A percentile compares a stretch with the other conserved stretches of the same genome.
phyloP scores from a whole-genome alignment of 2,888 invertebrate species.

The Axea sp. region DNA sequence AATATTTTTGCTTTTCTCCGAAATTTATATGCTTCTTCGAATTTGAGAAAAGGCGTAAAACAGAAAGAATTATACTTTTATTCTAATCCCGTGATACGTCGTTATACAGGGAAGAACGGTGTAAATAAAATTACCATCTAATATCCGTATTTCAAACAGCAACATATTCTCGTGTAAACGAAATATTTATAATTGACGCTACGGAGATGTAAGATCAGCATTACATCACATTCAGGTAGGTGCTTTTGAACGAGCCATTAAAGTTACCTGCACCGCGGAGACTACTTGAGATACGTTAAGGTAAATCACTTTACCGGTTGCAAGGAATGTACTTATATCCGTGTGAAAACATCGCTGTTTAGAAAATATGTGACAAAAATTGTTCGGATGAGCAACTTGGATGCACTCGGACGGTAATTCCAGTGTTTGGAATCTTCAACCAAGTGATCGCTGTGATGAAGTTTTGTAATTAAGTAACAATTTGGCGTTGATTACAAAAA shows the following conservation, averaged over 20 bases:
- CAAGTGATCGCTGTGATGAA: constrained; percentile 22
- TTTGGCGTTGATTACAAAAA: background rate
- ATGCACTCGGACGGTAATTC: background rate
- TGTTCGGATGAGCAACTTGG: constrained; percentile 1
- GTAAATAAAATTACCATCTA: too few species aligned
- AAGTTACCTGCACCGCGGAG: constrained; percentile 45
- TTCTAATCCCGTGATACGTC: too few species aligned
- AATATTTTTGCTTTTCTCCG: constrained; percentile 1
- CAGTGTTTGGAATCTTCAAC: constrained; percentile 12
- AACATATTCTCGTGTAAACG: constrained; percentile 16
- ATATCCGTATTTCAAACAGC: too few species aligned
- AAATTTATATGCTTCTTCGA: constrained; percentile 1
- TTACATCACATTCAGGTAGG: constrained; percentile 37
- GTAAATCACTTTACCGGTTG: constrained; percentile 49
- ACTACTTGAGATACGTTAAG: constrained; percentile 46
- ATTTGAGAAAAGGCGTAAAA: background rate
- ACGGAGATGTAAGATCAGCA: constrained; percentile 29
- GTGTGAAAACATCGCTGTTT: constrained; percentile 44
- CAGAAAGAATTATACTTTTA: background rate
- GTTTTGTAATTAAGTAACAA: constrained; percentile 29
- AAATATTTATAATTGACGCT: constrained; percentile 49
- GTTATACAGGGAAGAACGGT: too few species aligned
- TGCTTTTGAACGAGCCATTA: constrained; percentile 44
- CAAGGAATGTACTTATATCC: constrained; percentile 41
- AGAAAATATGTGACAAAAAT: constrained; percentile 41